Evolutionary conservation across 2,113 vertebrate genomes (phyloP).

Genomic region (Lethenteron camtschaticum): DNA sequence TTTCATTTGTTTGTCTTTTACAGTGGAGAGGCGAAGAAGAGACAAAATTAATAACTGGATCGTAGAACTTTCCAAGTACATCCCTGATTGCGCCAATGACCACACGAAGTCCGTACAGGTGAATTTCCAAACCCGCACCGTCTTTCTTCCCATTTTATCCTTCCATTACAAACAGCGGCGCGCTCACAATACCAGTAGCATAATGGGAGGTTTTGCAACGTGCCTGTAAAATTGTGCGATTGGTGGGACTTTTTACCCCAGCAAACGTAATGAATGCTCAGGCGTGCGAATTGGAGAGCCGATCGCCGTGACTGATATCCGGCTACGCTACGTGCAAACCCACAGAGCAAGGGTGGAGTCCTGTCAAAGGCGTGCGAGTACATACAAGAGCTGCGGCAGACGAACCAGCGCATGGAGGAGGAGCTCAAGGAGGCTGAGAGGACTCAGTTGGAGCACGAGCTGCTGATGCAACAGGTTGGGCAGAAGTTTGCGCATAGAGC

Average conservation of each 20-base stretch:
- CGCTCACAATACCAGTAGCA: no score
- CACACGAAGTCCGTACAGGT: slow-evolving; percentile 45
- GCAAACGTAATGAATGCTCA: no score
- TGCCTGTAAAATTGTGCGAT: no score
- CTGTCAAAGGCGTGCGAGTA: slow-evolving; percentile 75
- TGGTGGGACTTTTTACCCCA: no score
- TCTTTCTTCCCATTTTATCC: no score
- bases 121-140: background rate
- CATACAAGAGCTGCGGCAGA: slow-evolving; percentile 54
- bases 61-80: slow-evolving; percentile 64
- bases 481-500: no score
- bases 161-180: no score
- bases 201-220: no score
- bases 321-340: no score
- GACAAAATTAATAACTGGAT: slow-evolving; percentile 94
- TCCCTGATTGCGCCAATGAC: slow-evolving; percentile 59
- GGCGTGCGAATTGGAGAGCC: no score
- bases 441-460: slow-evolving; percentile 56
- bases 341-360: slow-evolving; percentile 67
- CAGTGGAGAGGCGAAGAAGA: slow-evolving; percentile 58
- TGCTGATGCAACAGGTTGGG: slow-evolving; percentile 49
- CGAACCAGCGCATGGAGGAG: slow-evolving; percentile 54
- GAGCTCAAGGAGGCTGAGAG: slow-evolving; percentile 51
- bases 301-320: no score
- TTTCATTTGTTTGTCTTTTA: no score